phyloP scores from a whole-genome alignment of 2,797 vertebrate genomes.

The Apogon hyalosoma region DNA sequence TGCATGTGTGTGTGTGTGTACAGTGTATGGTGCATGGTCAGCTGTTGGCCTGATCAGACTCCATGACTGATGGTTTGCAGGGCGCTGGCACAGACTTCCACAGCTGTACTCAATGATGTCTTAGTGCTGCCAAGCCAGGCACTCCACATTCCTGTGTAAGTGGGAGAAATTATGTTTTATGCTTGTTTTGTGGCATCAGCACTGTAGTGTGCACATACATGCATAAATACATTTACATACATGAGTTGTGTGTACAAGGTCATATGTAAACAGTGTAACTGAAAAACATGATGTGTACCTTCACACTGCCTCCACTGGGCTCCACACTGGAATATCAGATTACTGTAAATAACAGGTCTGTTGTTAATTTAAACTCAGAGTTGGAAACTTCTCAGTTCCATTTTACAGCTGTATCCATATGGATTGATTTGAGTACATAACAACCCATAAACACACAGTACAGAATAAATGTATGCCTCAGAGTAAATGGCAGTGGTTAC shows the following conservation, averaged over 20 bases:
- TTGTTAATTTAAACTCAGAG: slow-evolving; percentile 24
- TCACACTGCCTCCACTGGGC: slow-evolving; percentile 5
- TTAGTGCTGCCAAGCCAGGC: slow-evolving; percentile 40
- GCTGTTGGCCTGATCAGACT: slow-evolving; percentile 61
- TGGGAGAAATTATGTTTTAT: slow-evolving; percentile 37
- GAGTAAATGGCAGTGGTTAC: slow-evolving; percentile 51
- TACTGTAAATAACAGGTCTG: slow-evolving; percentile 29
- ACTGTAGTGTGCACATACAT: neutral
- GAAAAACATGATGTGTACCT: neutral
- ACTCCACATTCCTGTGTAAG: slow-evolving; percentile 42
- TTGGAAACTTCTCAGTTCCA: slow-evolving; percentile 22
- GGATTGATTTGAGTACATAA: slow-evolving; percentile 27
- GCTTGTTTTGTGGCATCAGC: slow-evolving; percentile 23
- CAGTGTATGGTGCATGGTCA: slow-evolving; percentile 54
- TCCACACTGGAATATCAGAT: slow-evolving; percentile 7
- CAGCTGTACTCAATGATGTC: slow-evolving; percentile 65
- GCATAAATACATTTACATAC: neutral
- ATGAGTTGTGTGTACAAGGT: slow-evolving; percentile 9
- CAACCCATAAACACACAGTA: slow-evolving; percentile 46
- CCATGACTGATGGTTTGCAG: slow-evolving; percentile 72
- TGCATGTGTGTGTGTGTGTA: slow-evolving; percentile 25
- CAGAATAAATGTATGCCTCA: slow-evolving; percentile 32
- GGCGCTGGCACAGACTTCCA: slow-evolving; percentile 54
- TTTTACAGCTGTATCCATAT: slow-evolving; percentile 32
- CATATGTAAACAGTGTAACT: slow-evolving; percentile 5